These are phyloP conservation scores for Yponomeuta plumbellus DNA, from an alignment of 2,888 invertebrate species.

Conservation along the genomic window DNA sequence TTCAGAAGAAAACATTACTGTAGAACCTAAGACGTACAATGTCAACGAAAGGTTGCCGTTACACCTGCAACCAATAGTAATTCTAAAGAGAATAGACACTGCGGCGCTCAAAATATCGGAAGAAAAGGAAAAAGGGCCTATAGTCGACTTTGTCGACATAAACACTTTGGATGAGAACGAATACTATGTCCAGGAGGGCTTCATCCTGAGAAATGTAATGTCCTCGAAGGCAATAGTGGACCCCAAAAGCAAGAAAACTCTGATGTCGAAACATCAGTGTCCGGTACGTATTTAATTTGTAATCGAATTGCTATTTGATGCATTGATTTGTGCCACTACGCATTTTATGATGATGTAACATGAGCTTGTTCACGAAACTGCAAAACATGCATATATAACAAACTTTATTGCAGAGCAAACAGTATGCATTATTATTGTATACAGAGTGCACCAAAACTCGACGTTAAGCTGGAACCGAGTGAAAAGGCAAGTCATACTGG, in stretches of 20 bases:
- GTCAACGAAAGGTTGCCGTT: conserved; percentile 41
- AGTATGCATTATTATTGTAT: no score
- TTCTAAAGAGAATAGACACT: conserved; percentile 39
- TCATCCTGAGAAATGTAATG: conserved; percentile 17
- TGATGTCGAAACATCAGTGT: conserved; percentile 51
- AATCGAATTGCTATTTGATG: neutral
- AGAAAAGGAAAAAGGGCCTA: neutral
- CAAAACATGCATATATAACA: no score
- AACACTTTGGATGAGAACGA: neutral
- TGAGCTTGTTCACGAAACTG: no score
- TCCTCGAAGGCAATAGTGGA: conserved; percentile 41
- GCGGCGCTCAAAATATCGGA: neutral
- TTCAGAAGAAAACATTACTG: no score
- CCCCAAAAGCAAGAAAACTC: conserved; percentile 46
- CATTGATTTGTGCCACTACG: no score
- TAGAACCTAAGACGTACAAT: conserved; percentile 32
- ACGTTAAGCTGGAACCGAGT: no score
- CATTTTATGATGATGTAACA: no score
- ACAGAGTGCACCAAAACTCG: no score
- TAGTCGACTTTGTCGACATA: neutral
- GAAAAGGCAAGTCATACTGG: no score
- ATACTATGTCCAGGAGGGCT: neutral
- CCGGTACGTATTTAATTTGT: conserved; percentile 36
- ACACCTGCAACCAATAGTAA: conserved; percentile 40
- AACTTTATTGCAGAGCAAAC: no score